Evolutionary conservation across 2,888 invertebrate genomes (phyloP), one percentile per base, ranked within the genome.

Genomic region (Tridacna crocea): DNA sequence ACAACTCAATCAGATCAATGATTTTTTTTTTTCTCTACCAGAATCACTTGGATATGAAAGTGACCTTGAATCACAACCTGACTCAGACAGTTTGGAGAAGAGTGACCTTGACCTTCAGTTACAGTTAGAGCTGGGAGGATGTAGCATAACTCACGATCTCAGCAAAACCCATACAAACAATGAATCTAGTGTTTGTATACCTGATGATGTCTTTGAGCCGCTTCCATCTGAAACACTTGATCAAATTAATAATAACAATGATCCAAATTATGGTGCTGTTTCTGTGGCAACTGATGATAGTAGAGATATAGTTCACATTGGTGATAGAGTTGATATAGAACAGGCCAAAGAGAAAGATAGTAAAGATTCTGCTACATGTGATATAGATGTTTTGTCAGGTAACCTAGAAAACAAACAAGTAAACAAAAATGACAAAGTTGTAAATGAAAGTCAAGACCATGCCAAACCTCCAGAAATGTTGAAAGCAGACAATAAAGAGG

Each of bases 21-120:
- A 36, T 36, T 4, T 19, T 19, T 55, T 55, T 2, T 55, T n/a
- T 55, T 55, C 26, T 13, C 12, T 63, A 27, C 27, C 63, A 63
- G 68, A 68, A 22, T 68, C 68, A 19, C n/a, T 68, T 19, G 68
- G 68, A 68, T 68, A 68, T n/a, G 68, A 68, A 27, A 68, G 68
- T 68, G 68, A 68, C 68, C 68, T 68, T 68, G 68, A 68, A 68
- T 68, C 68, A n/a, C 68, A 46, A 22, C 22, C 46, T n/a, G 68
- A 68, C n/a, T 46, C 68, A 47, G 46, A 47, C 26, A 63, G 63
- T 63, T 12, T 63, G 19, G 63, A 26, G 15, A 68, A 68, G 46
- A n/a, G 46, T 12, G 47, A 47, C 46, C 68, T 68, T 68, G 68
- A 68, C 47, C 68, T 68, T 6, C 68, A 47, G 10, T 47, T 68